These are phyloP conservation scores for Mylabris sibirica DNA, from an alignment of 2,888 invertebrate genomes.

Conservation along the genomic window DNA sequence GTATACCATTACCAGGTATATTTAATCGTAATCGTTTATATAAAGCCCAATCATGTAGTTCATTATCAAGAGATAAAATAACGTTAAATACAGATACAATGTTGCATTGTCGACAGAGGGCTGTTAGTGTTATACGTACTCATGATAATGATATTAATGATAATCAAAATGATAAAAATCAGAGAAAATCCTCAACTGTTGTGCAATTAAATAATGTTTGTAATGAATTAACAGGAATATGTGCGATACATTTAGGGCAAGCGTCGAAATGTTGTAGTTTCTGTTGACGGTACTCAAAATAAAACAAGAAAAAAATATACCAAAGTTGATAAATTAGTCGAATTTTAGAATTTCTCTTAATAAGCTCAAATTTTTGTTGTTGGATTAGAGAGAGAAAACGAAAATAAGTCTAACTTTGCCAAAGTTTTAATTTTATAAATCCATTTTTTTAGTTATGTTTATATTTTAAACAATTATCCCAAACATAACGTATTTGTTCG, in stretches of 20 bases:
- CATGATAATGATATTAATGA: conserved; percentile 62
- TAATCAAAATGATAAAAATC: conserved; percentile 61
- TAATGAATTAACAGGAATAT: conserved; percentile 63
- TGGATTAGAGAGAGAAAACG: conserved; percentile 2
- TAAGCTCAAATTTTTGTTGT: conserved; percentile 33
- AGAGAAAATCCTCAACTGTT: conserved; percentile 44
- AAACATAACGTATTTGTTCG: conserved; percentile 19
- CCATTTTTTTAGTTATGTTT: conserved; percentile 19
- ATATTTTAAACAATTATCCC: too few species aligned
- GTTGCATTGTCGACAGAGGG: conserved; percentile 59
- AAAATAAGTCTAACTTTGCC: conserved; percentile 33
- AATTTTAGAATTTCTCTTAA: conserved; percentile 24
- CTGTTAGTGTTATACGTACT: conserved; percentile 59
- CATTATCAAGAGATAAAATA: conserved; percentile 65
- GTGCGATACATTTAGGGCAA: conserved; percentile 66
- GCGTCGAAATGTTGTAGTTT: conserved; percentile 68
- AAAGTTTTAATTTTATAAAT: conserved; percentile 24
- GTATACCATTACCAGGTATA: conserved; percentile 67
- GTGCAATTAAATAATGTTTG: conserved; percentile 60
- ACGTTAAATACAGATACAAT: conserved; percentile 57
- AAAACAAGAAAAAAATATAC: conserved; percentile 19
- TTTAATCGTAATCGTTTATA: conserved; percentile 66
- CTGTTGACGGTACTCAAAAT: conserved; percentile 59
- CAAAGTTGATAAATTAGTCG: conserved; percentile 31
- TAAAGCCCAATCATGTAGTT: conserved; percentile 71